Evolutionary conservation across 2,113 vertebrate species (phyloP), one percentile per base, ranked within the genome.

Genomic region (Haemorhous mexicanus): DNA sequence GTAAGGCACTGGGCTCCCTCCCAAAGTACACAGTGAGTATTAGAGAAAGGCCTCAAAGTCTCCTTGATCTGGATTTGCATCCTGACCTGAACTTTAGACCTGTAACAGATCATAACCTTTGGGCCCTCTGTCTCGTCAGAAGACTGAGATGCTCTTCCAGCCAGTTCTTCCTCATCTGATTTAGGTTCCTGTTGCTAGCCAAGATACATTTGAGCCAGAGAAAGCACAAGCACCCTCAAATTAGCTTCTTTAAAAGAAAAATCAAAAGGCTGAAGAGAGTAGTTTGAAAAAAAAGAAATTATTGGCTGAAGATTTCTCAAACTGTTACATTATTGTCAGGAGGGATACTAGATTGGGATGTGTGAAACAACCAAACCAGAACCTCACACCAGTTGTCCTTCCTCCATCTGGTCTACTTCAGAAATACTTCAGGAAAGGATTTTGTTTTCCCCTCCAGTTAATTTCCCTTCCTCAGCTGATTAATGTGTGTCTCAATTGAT

Each of bases 31-130:
- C 62, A 79, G 47, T 43, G 62, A 90, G 33, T 58, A 30, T 2
- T 64, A 52, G 76, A 81, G 56, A 95, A 83, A 87, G 83, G 49
- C 46, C n/a, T 72, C 5, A 0, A 89, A 96, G 89, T 84, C 90
- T 78, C 39, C 90, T 76, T 74, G n/a, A 20, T 94, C 61, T 72
- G 76, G 69, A 52, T 89, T 94, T 35, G 6, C 28, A 52, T 84
- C 80, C 67, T 78, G 46, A 69, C 16, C 46, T 93, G 90, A 92
- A 94, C 94, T 93, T 86, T 50, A 63, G 39, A 74, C 74, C 56
- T 3, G 1, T 69, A 74, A 43, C 21, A 92, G 83, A 89, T 56
- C 19, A 39, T 62, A 86, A 92, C 61, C 76, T 78, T 75, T 94
- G 86, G 76, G 64, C 37, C 27, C 24, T 7, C n/a, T 63, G 2